Conservation (phyloP, 2,888 invertebrate species). For the Apodemia mormo region DNA sequence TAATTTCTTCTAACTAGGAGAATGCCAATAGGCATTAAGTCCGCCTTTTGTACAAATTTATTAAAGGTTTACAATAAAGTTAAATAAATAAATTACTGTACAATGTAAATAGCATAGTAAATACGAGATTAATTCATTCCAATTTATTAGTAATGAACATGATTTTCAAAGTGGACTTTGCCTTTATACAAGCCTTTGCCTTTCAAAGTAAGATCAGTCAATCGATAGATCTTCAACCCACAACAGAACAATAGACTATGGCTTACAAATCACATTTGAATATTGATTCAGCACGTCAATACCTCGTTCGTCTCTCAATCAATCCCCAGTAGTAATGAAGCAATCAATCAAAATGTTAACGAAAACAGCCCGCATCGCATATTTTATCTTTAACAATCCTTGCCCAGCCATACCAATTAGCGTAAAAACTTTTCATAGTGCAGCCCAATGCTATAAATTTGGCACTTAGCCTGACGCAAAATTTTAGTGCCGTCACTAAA, state of each 20-base stretch:
- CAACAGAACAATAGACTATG: slow-evolving; percentile 19
- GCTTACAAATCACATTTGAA: slow-evolving; percentile 24
- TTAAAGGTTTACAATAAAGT: no score
- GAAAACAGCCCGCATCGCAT: slow-evolving; percentile 76
- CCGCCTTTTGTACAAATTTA: no score
- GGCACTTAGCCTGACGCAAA: slow-evolving; percentile 81
- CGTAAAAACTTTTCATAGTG: slow-evolving; percentile 73
- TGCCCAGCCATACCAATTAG: slow-evolving; percentile 75
- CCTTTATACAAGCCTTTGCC: slow-evolving; percentile 16
- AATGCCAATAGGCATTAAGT: no score
- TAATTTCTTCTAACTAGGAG: no score
- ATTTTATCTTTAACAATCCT: slow-evolving; percentile 82
- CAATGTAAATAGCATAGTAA: neutral
- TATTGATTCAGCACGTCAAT: slow-evolving; percentile 28
- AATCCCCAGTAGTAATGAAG: slow-evolving; percentile 60
- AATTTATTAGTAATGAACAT: neutral
- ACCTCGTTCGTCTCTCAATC: slow-evolving; percentile 44
- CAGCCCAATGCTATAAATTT: slow-evolving; percentile 77
- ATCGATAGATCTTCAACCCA: slow-evolving; percentile 21
- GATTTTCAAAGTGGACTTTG: slow-evolving; percentile 10
- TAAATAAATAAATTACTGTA: no score
- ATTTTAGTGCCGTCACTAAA: slow-evolving; percentile 75
- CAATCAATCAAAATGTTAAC: slow-evolving; percentile 77
- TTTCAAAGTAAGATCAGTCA: slow-evolving; percentile 7
- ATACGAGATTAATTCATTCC: neutral